These are phyloP conservation scores for Procambarus clarkii DNA, from an alignment of 1,140 invertebrate genomes.

Conservation along the genomic window DNA sequence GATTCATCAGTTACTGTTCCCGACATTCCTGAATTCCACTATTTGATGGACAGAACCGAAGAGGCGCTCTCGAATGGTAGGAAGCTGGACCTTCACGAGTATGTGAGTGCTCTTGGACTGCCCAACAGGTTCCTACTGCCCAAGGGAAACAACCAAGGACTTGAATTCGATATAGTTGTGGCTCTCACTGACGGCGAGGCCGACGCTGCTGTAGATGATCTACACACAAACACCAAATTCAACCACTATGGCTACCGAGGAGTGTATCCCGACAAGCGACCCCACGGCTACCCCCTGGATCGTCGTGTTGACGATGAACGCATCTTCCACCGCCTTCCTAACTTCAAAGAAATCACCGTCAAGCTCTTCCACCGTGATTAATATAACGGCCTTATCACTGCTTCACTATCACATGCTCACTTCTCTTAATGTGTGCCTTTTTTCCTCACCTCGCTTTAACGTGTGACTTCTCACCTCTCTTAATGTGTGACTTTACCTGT, in stretches of 20 bases:
- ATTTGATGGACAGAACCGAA: constrained; percentile 11
- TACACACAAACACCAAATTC: constrained; percentile 23
- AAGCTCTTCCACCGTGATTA: constrained; percentile 33
- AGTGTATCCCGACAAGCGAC: constrained; percentile 30
- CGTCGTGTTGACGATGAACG: constrained; percentile 35
- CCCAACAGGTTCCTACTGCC: constrained; percentile 29
- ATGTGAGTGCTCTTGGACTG: constrained; percentile 10
- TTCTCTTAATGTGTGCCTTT: too few species aligned
- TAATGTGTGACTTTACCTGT: too few species aligned
- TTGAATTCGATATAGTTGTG: constrained; percentile 22
- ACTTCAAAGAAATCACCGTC: constrained; percentile 78
- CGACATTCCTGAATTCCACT: constrained; percentile 39
- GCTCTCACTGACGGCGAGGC: constrained; percentile 60
- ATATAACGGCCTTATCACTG: not conserved
- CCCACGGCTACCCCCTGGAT: constrained; percentile 37
- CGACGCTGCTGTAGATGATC: constrained; percentile 60
- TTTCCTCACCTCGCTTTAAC: too few species aligned
- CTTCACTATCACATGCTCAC: too few species aligned
- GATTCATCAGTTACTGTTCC: constrained; percentile 13
- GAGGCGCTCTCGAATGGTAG: not conserved
- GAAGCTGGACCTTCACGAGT: constrained; percentile 14
- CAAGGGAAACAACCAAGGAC: constrained; percentile 28
- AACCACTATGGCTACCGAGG: constrained; percentile 23
- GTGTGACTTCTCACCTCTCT: too few species aligned
- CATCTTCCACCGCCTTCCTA: constrained; percentile 9